Evolutionary conservation across 2,113 vertebrate genomes (phyloP).

Genomic region (Narcine bancroftii): DNA sequence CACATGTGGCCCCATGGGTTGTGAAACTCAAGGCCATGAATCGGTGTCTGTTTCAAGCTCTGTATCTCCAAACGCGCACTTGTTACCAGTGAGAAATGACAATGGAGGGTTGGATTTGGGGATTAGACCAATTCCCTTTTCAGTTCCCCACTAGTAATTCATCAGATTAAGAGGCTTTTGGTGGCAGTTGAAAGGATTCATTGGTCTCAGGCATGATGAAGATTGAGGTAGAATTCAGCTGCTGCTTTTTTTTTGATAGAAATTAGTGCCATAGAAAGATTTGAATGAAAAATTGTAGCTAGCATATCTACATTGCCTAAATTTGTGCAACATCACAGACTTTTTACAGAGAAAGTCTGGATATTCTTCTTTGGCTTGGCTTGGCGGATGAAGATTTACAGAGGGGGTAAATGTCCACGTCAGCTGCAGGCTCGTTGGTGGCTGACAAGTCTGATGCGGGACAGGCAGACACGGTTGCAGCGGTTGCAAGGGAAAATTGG

Average conservation of each 20-base stretch:
- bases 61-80: neutral
- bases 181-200: neutral
- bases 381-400: too few relatives aligned
- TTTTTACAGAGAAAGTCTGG: neutral
- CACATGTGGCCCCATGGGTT: neutral
- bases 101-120: neutral
- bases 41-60: neutral
- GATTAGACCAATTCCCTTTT: neutral
- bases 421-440: too few relatives aligned
- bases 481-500: too few relatives aligned
- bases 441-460: too few relatives aligned
- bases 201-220: neutral
- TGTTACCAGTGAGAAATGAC: neutral
- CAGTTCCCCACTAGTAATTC: neutral
- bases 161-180: neutral
- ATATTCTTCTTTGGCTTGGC: too few relatives aligned
- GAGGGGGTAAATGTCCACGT: too few relatives aligned
- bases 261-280: neutral
- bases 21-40: constrained; percentile 12
- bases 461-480: too few relatives aligned
- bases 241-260: neutral
- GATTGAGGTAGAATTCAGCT: too few relatives aligned
- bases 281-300: neutral
- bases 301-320: too few relatives aligned
- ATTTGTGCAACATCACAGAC: neutral